Evolutionary conservation across 2,888 invertebrate genomes (phyloP).

Genomic region (Leucoptera coffeella): DNA sequence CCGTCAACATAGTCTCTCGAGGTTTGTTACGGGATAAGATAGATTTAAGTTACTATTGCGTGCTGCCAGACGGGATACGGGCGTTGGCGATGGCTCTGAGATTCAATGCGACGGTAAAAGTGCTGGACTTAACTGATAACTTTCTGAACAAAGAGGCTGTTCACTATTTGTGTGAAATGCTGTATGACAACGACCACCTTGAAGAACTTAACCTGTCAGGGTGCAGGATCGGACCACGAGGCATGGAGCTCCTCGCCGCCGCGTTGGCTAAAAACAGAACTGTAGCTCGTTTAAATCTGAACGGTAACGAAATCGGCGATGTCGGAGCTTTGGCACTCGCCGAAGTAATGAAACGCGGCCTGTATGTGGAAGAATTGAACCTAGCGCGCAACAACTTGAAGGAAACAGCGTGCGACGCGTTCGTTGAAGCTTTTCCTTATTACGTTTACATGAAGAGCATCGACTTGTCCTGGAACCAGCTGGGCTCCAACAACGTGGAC

Average conservation of each 20-base stretch:
- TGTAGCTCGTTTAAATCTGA: constrained; percentile 11
- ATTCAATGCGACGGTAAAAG: constrained; percentile 11
- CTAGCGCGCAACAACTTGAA: background rate
- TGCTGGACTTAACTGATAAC: constrained; percentile 15
- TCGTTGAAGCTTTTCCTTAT: too few species aligned
- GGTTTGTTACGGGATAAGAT: constrained; percentile 12
- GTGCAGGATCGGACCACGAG: constrained; percentile 13
- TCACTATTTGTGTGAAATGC: constrained; percentile 16
- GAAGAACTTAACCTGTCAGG: constrained; percentile 13
- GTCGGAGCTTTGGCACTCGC: constrained; percentile 8
- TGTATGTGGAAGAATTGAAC: background rate
- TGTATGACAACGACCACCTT: constrained; percentile 11
- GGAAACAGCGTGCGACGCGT: constrained; percentile 5
- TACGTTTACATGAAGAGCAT: background rate
- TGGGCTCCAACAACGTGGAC: too few species aligned
- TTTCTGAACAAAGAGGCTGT: constrained; percentile 14
- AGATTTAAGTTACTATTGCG: constrained; percentile 15
- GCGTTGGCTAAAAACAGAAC: constrained; percentile 7
- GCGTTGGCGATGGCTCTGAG: constrained; percentile 14
- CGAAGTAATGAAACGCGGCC: background rate
- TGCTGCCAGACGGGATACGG: constrained; percentile 11
- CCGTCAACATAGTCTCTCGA: constrained; percentile 12
- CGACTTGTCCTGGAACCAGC: constrained; percentile 15
- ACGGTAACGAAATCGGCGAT: constrained; percentile 13
- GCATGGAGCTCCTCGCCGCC: constrained; percentile 9